Percentiles rank a stretch among this genome's conserved stretches.
Conservation (phyloP, 2,888 invertebrate species). For the Prionchulus punctatus region DNA sequence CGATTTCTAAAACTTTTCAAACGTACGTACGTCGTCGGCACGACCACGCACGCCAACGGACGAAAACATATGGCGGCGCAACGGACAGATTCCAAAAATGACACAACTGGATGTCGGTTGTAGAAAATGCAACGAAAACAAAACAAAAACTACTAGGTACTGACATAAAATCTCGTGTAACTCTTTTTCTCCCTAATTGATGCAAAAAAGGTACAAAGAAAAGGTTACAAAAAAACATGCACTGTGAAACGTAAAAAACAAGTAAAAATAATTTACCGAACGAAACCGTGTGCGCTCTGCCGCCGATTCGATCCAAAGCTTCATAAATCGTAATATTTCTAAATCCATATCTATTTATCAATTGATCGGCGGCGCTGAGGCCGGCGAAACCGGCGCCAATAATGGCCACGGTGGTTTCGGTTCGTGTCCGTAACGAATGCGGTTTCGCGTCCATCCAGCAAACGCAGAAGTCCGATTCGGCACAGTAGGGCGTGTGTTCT, state of each 20-base stretch:
- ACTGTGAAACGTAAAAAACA: too few species aligned
- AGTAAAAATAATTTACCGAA: slow-evolving; percentile 3
- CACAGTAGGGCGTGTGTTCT: slow-evolving; percentile 1
- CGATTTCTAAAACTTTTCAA: too few species aligned
- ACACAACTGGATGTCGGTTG: too few species aligned
- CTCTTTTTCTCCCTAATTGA: not conserved
- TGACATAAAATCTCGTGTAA: too few species aligned
- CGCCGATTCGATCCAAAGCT: slow-evolving; percentile 7
- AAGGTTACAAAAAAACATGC: not conserved
- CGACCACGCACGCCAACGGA: too few species aligned
- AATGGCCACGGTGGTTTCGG: not conserved
- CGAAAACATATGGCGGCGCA: too few species aligned
- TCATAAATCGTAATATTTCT: slow-evolving; percentile 1
- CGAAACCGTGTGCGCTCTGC: not conserved
- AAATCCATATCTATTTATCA: slow-evolving; percentile 9
- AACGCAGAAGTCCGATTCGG: slow-evolving; percentile 1
- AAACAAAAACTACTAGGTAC: too few species aligned
- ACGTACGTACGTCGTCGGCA: too few species aligned
- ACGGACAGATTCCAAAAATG: too few species aligned
- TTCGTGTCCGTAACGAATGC: not conserved
- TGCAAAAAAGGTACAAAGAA: not conserved
- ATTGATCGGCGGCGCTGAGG: slow-evolving; percentile 1
- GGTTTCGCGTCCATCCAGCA: not conserved
- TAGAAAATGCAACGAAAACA: too few species aligned
- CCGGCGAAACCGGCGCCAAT: slow-evolving; percentile 10